Percentiles rank a stretch among this genome's conserved stretches.
Evolutionary conservation across 2,888 invertebrate genomes (phyloP).

Genomic region (Pocota personata): DNA sequence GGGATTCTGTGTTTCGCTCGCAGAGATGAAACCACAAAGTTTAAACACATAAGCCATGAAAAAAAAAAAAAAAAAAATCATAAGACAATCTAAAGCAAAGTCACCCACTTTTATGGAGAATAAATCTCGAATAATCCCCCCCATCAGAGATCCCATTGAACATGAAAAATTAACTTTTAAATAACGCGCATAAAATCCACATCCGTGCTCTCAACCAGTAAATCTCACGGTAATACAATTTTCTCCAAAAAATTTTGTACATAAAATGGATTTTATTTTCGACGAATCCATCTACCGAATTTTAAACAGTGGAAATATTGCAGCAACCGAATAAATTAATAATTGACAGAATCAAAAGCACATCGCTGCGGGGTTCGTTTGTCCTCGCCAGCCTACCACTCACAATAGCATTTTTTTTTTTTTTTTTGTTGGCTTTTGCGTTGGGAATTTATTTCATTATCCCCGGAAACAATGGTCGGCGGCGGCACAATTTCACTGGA

Average conservation of each 20-base stretch:
- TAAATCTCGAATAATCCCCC: neutral
- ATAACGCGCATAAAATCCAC: slow-evolving; percentile 5
- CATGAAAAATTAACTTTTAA: slow-evolving; percentile 22
- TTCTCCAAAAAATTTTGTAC: slow-evolving; percentile 2
- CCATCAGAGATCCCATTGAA: neutral
- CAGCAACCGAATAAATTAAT: slow-evolving; percentile 48
- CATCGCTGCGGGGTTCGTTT: slow-evolving; percentile 10
- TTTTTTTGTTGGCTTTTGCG: neutral
- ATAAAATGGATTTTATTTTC: slow-evolving; percentile 34
- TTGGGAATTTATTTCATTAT: slow-evolving; percentile 42
- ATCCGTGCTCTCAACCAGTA: neutral
- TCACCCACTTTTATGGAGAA: neutral
- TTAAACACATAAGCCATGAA: too few relatives aligned
- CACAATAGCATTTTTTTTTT: neutral
- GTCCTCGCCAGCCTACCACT: neutral
- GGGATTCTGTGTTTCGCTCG: too few relatives aligned
- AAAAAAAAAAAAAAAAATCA: neutral
- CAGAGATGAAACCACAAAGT: too few relatives aligned
- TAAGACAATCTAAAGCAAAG: neutral
- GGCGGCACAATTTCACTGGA: slow-evolving; percentile 10
- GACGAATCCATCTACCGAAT: slow-evolving; percentile 31
- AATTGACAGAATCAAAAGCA: slow-evolving; percentile 53
- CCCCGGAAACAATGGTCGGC: neutral
- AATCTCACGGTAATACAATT: slow-evolving; percentile 43
- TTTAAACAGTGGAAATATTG: slow-evolving; percentile 30